Evolutionary conservation across 2,888 invertebrate species (phyloP), one percentile per base, ranked within the genome.

Genomic region (Drosophila infuscata): DNA sequence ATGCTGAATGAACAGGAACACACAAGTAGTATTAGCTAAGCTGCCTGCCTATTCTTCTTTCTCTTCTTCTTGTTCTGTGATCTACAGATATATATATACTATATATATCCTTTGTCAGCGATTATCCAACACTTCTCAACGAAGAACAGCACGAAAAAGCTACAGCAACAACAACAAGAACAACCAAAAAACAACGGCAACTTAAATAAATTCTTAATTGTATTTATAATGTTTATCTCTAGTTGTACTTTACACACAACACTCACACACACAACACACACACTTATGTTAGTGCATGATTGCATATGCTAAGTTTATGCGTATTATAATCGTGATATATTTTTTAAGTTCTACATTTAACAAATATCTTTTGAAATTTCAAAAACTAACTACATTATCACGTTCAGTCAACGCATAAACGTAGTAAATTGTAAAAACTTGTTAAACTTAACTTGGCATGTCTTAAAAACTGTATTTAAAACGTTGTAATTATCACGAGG

Each of bases 1-100:
- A 95, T 96, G 94, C 94, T 95, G 77, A 94, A 94, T 89, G 94
- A 93, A 88, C 93, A 92, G 88, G 93, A 93, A 77, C 92, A 89
- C 82, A 90, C 78, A 65, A 70, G 81, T 82, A 87, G 89, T 89
- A 83, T 92, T 75, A 86, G 90, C 78, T 92, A 91, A 85, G 66
- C 76, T 64, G 65, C 66, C 53, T 35, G 53, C 20, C 25, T 7
- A 17, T 38, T 56, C 54, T 38, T 29, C 54, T n/a, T 38, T 25
- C 29, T 56, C 38, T 12, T 38, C 56, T 30, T 56, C 56, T 56
- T 62, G 46, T 32, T 54, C 78, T 74, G 78, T 78, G 81, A 74
- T 81, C 73, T 59, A 60, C 63, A 43, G 67, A 15, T 51, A 49
- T 35, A 33, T 35, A 11, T 20, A 41, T 36, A 36, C 9, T 0